Conservation (phyloP, 2,797 vertebrate species). For the Anabas testudineus region DNA sequence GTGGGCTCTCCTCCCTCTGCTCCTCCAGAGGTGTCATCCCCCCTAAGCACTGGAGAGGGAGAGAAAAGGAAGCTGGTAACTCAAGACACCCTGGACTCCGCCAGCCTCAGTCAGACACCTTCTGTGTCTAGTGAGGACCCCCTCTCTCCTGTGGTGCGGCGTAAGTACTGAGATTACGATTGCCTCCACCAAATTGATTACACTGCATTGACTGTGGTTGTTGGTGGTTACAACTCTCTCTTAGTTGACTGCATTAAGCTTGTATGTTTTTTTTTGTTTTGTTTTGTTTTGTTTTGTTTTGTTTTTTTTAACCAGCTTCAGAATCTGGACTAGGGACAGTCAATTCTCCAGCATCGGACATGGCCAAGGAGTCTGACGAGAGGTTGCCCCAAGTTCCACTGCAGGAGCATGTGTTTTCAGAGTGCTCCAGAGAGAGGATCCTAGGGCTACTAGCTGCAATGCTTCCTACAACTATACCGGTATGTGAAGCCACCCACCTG, state of each 20-base stretch:
- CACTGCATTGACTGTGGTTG: not conserved
- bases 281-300: too few species aligned
- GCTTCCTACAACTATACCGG: conserved; percentile 92
- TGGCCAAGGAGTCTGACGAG: conserved; percentile 80
- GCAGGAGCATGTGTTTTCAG: conserved; percentile 95
- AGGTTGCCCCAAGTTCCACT: conserved; percentile 84
- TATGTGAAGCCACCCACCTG: conserved; percentile 62
- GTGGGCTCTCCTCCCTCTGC: conserved; percentile 26
- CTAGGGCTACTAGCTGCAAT: conserved; percentile 95
- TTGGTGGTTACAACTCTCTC: not conserved
- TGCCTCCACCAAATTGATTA: not conserved
- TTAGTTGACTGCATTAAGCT: not conserved
- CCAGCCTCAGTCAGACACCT: conserved; percentile 81
- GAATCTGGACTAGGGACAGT: conserved; percentile 70
- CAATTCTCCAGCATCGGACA: conserved; percentile 71
- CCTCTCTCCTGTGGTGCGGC: conserved; percentile 76
- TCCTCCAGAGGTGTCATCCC: conserved; percentile 47
- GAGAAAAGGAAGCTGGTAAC: conserved; percentile 72
- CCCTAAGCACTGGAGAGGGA: conserved; percentile 40
- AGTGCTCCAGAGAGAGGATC: conserved; percentile 97
- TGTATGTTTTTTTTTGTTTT: not conserved
- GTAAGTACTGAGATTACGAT: conserved; percentile 59
- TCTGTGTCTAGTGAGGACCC: conserved; percentile 84
- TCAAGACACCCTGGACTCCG: conserved; percentile 83
- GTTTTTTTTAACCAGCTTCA: conserved; percentile 46